Evolutionary conservation across 2,888 invertebrate species (phyloP), one percentile per base, ranked within the genome.

Genomic region (Rhagium mordax): DNA sequence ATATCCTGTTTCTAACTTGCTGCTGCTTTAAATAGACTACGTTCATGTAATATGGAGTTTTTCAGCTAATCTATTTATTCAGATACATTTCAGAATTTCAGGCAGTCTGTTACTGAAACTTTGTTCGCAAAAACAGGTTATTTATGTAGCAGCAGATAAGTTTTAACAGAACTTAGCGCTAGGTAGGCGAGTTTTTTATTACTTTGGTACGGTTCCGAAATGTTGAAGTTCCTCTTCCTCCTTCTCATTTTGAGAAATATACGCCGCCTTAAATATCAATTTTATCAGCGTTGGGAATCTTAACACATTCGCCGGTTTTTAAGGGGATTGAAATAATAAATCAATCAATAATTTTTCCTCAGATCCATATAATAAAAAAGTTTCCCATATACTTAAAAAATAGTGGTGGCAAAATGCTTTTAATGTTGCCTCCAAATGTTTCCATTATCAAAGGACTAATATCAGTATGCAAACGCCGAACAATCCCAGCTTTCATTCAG

Each of bases 71-170:
- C 29, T 18, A 33, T 16, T 33, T 15, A 59, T 59, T 59, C 59
- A 18, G 33, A 59, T 16, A 59, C 20, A 8, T 10, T 59, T 59
- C 18, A 8, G 59, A 33, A 24, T 33, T 53, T 59, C 24, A 57
- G 15, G 15, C 55, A 41, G 41, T 41, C 41, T 41, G 41, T 41
- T 57, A n/a, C 15, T 15, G 16, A 33, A 59, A 59, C 59, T 59
- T 59, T 33, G 18, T 18, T 18, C 15, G 55, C 33, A 33, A 24
- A 59, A 59, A n/a, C 8, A 33, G 16, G 29, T 33, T 29, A 59
- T 59, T 59, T 59, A 59, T 59, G 29, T 13, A 59, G 59, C 33
- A n/a, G 29, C 10, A 59, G 57, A 59, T 59, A 59, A 59, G 29
- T 59, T 59, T 59, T 16, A 33, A 59, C 59, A 13, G 18, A 59